These are phyloP conservation scores for Agapetus fuscipes DNA, from an alignment of 2,888 invertebrate genomes.

Conservation along the genomic window DNA sequence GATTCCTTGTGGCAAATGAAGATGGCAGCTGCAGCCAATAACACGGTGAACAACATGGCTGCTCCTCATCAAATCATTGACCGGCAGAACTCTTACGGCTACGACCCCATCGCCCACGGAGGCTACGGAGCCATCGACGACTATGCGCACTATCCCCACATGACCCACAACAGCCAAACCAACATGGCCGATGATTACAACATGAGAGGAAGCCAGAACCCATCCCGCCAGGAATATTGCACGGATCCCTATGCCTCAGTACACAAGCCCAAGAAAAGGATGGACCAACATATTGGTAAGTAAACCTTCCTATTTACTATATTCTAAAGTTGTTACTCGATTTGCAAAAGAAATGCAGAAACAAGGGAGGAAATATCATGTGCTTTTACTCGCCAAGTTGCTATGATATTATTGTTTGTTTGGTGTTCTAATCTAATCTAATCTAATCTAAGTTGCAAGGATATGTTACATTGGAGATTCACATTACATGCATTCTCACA, in stretches of 20 bases:
- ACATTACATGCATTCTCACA: no score
- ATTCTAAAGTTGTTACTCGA: constrained; percentile 4
- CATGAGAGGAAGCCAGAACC: constrained; percentile 66
- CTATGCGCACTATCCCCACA: constrained; percentile 77
- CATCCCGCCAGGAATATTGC: constrained; percentile 79
- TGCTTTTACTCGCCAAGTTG: no score
- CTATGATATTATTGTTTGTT: no score
- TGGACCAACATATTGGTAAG: constrained; percentile 77
- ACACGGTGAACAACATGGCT: constrained; percentile 48
- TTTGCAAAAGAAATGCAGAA: no score
- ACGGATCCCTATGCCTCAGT: constrained; percentile 83
- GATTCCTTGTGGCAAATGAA: constrained; percentile 93
- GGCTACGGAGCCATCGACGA: constrained; percentile 76
- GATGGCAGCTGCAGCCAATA: constrained; percentile 67
- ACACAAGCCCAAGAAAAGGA: constrained; percentile 81
- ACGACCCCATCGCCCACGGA: constrained; percentile 71
- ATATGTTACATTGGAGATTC: no score
- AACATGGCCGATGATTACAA: constrained; percentile 59
- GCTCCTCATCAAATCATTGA: constrained; percentile 51
- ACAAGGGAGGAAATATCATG: no score
- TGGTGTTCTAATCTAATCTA: no score
- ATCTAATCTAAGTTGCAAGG: no score
- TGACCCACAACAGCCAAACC: constrained; percentile 54
- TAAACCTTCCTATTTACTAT: background rate
- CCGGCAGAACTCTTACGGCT: constrained; percentile 60